Percentiles rank a stretch among this genome's conserved stretches.
Conservation (phyloP, 2,797 vertebrate genomes). For the Australoheros facetus region DNA sequence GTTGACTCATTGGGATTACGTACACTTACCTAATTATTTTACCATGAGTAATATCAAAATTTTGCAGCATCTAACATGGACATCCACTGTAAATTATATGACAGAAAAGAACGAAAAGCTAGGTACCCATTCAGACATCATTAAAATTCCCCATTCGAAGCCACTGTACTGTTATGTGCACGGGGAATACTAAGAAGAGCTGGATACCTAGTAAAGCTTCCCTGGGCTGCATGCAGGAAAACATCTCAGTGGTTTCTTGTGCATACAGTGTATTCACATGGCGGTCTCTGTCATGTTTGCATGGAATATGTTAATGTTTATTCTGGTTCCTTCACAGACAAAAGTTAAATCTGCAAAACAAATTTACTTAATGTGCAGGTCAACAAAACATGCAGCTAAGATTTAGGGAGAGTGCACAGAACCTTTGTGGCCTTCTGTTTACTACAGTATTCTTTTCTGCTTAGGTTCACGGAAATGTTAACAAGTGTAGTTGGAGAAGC, state of each 20-base stretch:
- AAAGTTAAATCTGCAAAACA: neutral
- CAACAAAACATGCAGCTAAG: neutral
- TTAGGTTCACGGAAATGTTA: neutral
- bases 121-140: neutral
- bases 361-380: slow-evolving; percentile 1
- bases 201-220: neutral
- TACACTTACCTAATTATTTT: neutral
- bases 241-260: neutral
- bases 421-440: neutral
- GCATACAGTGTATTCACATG: neutral
- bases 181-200: neutral
- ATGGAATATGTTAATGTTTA: neutral
- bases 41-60: neutral
- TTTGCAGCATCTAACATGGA: neutral
- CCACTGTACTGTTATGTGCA: neutral
- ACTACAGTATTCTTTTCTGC: neutral
- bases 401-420: neutral
- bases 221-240: neutral
- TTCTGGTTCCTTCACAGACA: neutral
- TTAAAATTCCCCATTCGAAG: neutral
- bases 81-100: neutral
- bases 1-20: neutral
- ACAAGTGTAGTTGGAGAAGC: neutral
- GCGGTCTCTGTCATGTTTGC: neutral
- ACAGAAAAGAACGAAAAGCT: neutral